Conservation (phyloP, 2,888 invertebrate species). For the Orgyia antiqua region DNA sequence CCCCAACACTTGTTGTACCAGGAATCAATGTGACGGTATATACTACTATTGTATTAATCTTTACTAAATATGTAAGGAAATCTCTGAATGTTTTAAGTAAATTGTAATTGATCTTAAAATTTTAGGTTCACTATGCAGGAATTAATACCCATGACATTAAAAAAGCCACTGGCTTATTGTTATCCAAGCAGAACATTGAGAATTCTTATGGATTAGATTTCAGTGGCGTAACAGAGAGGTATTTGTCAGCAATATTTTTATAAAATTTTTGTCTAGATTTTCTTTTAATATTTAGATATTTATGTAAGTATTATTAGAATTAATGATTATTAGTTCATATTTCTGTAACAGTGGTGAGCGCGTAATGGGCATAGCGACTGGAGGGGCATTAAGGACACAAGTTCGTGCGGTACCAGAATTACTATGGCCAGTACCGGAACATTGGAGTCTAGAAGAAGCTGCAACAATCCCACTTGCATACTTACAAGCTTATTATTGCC, state of each 20-base stretch:
- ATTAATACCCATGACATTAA: constrained; percentile 35
- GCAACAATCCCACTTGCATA: constrained; percentile 88
- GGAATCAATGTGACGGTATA: constrained; percentile 18
- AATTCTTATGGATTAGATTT: constrained; percentile 49
- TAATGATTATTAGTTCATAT: no score
- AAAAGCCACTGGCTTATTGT: constrained; percentile 28
- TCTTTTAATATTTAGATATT: no score
- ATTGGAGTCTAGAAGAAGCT: constrained; percentile 85
- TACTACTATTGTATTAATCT: no score
- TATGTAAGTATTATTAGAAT: no score
- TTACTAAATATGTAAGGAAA: no score
- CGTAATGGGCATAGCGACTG: constrained; percentile 80
- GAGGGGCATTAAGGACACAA: constrained; percentile 72
- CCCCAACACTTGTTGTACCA: constrained; percentile 1
- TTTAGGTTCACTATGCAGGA: constrained; percentile 27
- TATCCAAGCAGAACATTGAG: constrained; percentile 6
- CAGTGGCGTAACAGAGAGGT: constrained; percentile 49
- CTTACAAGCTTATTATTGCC: constrained; percentile 65
- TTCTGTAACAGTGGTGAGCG: constrained; percentile 55
- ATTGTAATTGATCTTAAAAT: no score
- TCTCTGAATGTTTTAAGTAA: no score
- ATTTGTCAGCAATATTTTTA: no score
- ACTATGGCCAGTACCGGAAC: constrained; percentile 82
- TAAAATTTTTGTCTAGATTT: no score
- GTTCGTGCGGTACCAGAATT: constrained; percentile 68